Evolutionary conservation across 1,140 invertebrate genomes (phyloP), one percentile per base, ranked within the genome.

Genomic region (Lamellibrachia luymesi): DNA sequence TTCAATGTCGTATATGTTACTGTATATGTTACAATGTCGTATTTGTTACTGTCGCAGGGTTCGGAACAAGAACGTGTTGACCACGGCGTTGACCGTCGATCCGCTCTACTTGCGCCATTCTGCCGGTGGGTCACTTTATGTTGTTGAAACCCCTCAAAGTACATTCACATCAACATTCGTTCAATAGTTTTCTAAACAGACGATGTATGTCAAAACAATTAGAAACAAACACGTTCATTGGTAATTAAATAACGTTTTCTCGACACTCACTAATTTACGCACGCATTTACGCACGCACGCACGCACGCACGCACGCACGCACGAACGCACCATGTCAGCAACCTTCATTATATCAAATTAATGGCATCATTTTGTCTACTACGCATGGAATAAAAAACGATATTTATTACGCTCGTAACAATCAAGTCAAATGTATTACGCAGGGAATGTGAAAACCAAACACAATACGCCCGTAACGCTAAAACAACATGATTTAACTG

Each of bases 41-140:
- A 2, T 22, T 1, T 25, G 13, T 4, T 91, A 25, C 27, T 51
- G 38, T 91, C n/a, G 27, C 27, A 93, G 92, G 92, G 92, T 93
- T 10, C 50, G 92, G 27, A 95, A 95, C 92, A 94, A 98, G 93
- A 98, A 98, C 93, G 97, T 98, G 94, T 96, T 99, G 90, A 99
- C 99, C 4, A 98, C 98, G 92, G 99, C 99, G 0, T 96, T 99
- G 93, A 98, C 99, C 10, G 99, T 99, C 2, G 99, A 99, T 97
- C 99, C 99, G 2, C 97, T 99, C 2, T 99, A 99, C 96, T 97
- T 99, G 10, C 98, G 99, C 95, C 99, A 99, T 96, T 98, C 98
- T 94, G 99, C 99, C 96, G 98, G 98, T 91, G 25, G 90, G 38
- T 50, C 13, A 13, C 17, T n/a, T 10, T 50, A 91, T 91, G 17